Base-by-base conservation (phyloP, 2,113 vertebrate genomes). In the Noctilio leporinus region DNA sequence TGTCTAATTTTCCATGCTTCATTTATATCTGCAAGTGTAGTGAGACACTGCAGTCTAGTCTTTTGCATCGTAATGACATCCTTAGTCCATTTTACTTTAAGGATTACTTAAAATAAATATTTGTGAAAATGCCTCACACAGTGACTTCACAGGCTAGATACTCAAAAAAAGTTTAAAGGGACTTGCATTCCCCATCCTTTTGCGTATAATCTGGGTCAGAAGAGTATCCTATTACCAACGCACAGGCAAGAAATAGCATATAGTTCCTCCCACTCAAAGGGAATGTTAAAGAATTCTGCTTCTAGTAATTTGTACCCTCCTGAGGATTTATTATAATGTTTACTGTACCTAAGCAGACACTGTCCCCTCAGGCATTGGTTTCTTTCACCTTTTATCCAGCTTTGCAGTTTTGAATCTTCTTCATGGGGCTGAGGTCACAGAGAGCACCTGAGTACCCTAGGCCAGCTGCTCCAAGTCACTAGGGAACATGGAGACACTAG, bases 261-360 rank as follows among this genome's bases (percentile, higher is more conserved):
- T 12, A 0, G 3, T 86, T 93, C 86, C 67, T 55, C 43, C 43
- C 17, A 65, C 33, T n/a, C 12, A 76, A 73, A 26, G 55, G 35
- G 85, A 94, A 65, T 43, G 43, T 38, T 55, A 57, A 75, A 57
- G 45, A 87, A 67, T 26, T 96, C 51, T 59, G 43, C 57, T 83
- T 62, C 55, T 59, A 70, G 51, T 57, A 26, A 86, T 43, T 6
- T 53, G 55, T 26, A 49, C 15, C 5, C 8, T 26, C 10, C 19
- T 88, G 45, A 70, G 67, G 55, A 51, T 20, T 62, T 28, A 91
- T 51, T 51, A 62, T 17, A 53, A 12, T 33, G 16, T 55, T 53
- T 22, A 11, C 19, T 51, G 22, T 19, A 2, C 24, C 16, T 75
- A 22, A 62, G 3, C 49, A 84, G 47, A 40, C 11, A 33, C 12